phyloP scores from a whole-genome alignment of 2,797 vertebrate species.

The Momotus momota region DNA sequence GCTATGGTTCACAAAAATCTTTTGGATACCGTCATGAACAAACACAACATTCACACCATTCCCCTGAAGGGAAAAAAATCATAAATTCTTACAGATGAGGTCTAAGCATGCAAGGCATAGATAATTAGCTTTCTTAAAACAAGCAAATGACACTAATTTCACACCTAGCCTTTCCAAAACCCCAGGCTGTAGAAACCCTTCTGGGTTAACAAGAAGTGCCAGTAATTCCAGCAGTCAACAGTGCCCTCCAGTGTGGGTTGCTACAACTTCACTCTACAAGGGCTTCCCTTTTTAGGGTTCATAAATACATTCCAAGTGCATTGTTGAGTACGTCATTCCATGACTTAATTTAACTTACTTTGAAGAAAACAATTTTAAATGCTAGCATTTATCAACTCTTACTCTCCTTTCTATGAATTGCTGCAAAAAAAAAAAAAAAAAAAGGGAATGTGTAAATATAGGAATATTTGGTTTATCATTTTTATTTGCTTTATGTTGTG shows the following conservation, averaged over 20 bases:
- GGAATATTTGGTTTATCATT: neutral
- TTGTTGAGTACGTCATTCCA: neutral
- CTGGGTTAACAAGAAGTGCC: neutral
- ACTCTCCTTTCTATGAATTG: neutral
- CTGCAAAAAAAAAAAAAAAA: neutral
- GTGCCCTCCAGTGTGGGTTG: conserved; percentile 45
- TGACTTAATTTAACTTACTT: neutral
- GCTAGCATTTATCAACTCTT: neutral
- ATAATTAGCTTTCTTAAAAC: neutral
- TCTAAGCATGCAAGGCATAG: neutral
- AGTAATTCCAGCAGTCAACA: neutral
- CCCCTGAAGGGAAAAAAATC: neutral
- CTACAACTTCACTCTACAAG: neutral
- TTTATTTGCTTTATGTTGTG: neutral
- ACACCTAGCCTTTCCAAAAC: neutral
- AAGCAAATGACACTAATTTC: neutral
- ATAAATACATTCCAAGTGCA: neutral
- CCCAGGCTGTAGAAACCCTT: neutral
- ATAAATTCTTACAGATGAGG: neutral
- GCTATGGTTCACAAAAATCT: neutral
- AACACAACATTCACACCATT: neutral
- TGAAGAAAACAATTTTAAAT: neutral
- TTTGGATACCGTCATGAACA: neutral
- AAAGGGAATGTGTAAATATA: neutral
- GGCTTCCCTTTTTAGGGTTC: neutral